Evolutionary conservation across 2,888 invertebrate species (phyloP).

Genomic region (Icerya purchasi): DNA sequence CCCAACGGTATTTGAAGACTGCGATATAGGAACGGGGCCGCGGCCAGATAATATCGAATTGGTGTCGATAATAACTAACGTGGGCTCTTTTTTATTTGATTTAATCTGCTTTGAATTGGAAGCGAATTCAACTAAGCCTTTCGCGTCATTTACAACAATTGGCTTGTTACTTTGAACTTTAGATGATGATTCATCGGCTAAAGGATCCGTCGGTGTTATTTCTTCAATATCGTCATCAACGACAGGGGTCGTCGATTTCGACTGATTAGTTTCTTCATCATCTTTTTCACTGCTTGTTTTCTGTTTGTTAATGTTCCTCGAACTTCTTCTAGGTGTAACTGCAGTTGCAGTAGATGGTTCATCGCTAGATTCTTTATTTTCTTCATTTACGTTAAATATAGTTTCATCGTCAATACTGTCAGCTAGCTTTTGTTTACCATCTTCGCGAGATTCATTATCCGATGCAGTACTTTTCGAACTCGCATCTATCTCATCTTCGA

Average conservation of each 20-base stretch:
- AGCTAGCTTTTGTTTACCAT: conserved; percentile 1
- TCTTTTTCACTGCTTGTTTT: conserved; percentile 27
- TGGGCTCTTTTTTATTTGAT: conserved; percentile 44
- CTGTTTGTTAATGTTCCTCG: conserved; percentile 36
- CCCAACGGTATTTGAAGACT: conserved; percentile 3
- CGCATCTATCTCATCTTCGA: conserved; percentile 15
- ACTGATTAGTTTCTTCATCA: conserved; percentile 20
- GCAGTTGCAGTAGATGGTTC: conserved; percentile 18
- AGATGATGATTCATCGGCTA: conserved; percentile 28
- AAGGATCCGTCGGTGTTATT: conserved; percentile 35
- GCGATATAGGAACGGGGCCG: conserved; percentile 30
- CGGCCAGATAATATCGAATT: conserved; percentile 45
- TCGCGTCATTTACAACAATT: conserved; percentile 49
- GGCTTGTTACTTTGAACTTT: conserved; percentile 27
- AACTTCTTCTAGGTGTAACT: conserved; percentile 32
- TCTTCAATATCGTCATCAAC: conserved; percentile 43
- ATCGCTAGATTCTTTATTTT: conserved; percentile 18
- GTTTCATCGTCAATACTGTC: conserved; percentile 20
- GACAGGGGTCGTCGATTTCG: conserved; percentile 24
- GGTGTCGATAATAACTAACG: conserved; percentile 56
- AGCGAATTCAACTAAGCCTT: conserved; percentile 44
- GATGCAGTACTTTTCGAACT: conserved; percentile 19
- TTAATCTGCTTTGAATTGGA: conserved; percentile 32
- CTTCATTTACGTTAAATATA: conserved; percentile 23
- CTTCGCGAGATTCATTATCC: conserved; percentile 20